Percentiles rank a stretch among this genome's conserved stretches.
phyloP scores from a whole-genome alignment of 1,140 invertebrate species.

The Brachionus asplanchnoidis region DNA sequence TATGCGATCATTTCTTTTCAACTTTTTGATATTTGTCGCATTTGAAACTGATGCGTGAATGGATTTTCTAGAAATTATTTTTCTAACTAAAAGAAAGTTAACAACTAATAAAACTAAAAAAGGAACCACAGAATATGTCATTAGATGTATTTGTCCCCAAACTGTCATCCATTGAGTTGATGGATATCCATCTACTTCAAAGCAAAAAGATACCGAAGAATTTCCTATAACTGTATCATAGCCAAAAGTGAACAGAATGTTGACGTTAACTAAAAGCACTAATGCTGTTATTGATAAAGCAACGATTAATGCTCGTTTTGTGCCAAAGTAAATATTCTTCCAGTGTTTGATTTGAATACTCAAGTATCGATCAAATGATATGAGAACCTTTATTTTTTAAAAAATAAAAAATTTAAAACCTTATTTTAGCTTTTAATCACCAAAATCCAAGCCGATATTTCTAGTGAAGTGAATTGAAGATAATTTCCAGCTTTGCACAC shows the following conservation, averaged over 20 bases:
- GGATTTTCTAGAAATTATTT: not conserved
- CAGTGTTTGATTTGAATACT: constrained; percentile 37
- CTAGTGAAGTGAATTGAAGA: constrained; percentile 20
- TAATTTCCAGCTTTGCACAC: constrained; percentile 22
- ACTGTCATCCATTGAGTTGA: constrained; percentile 4
- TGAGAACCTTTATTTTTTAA: not conserved
- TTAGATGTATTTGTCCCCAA: constrained; percentile 22
- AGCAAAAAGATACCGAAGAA: not conserved
- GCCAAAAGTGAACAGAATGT: constrained; percentile 23
- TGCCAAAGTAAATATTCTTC: not conserved
- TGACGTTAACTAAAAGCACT: not conserved
- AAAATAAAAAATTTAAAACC: not conserved
- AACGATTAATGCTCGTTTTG: not conserved
- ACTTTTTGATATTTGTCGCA: not conserved
- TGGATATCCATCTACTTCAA: not conserved
- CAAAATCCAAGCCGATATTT: constrained; percentile 40
- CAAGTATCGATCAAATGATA: not conserved
- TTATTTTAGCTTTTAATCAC: not conserved
- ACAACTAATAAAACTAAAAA: not conserved
- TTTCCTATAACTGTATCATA: not conserved
- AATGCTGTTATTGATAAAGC: not conserved
- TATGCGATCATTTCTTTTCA: not conserved
- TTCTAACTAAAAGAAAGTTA: constrained; percentile 9
- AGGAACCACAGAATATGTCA: constrained; percentile 3
- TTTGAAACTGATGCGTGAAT: not conserved